Evolutionary conservation across 2,797 vertebrate genomes (phyloP).

Genomic region (Thalassophryne amazonica): DNA sequence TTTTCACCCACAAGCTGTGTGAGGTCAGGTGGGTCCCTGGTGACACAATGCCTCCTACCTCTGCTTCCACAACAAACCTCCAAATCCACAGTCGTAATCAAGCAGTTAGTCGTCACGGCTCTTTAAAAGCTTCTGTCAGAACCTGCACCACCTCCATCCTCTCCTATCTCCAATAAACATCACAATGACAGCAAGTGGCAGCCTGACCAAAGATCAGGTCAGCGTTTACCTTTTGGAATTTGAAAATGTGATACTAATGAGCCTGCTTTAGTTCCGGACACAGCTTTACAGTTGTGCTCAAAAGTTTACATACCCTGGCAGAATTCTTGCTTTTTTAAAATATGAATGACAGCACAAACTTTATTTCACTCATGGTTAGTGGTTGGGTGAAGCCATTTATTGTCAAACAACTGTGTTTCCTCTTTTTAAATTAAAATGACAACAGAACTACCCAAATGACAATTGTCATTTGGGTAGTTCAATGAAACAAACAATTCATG

Average conservation of each 20-base stretch:
- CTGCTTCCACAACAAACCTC: conserved; percentile 19
- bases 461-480: too few species aligned
- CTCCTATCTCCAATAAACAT: conserved; percentile 46
- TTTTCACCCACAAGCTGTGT: conserved; percentile 3
- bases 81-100: conserved; percentile 39
- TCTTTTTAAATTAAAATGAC: too few species aligned
- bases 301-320: too few species aligned
- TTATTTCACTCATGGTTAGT: too few species aligned
- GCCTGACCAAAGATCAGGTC: conserved; percentile 17
- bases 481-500: too few species aligned
- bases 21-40: background rate
- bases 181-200: background rate
- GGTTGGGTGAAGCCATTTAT: too few species aligned
- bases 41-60: background rate
- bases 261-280: too few species aligned
- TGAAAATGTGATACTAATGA: background rate
- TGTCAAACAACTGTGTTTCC: too few species aligned
- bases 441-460: too few species aligned
- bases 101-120: conserved; percentile 48
- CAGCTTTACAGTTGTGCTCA: too few species aligned
- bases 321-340: too few species aligned
- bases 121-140: conserved; percentile 34
- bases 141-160: background rate
- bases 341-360: too few species aligned
- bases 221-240: background rate